Percentiles rank a stretch among this genome's conserved stretches.
phyloP scores from a whole-genome alignment of 2,797 vertebrate genomes.

The Sebastiscus albofasciatus region DNA sequence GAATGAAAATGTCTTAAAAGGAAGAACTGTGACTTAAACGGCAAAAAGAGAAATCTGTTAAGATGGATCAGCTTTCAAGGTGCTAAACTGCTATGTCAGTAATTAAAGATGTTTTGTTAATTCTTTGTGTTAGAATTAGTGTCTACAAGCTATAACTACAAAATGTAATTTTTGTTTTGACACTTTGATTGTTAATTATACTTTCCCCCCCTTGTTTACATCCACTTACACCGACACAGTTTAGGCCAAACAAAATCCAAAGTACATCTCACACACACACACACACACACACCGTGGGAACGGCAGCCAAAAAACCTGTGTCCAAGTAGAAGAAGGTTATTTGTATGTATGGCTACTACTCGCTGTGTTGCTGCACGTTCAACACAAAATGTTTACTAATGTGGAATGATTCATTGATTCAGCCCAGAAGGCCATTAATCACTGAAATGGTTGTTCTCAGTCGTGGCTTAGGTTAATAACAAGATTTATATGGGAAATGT shows the following conservation, averaged over 20 bases:
- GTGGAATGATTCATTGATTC: conserved; percentile 60
- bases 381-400: conserved; percentile 64
- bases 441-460: conserved; percentile 48
- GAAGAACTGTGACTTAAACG: not conserved
- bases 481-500: conserved; percentile 55
- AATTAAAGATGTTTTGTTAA: not conserved
- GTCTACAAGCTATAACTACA: not conserved
- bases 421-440: conserved; percentile 51
- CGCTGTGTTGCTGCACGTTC: conserved; percentile 29
- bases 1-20: not conserved
- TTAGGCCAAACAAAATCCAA: not conserved
- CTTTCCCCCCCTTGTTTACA: conserved; percentile 1
- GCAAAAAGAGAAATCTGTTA: not conserved
- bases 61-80: too few relatives aligned
- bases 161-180: not conserved
- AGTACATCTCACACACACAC: not conserved
- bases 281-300: not conserved
- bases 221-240: not conserved
- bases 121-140: not conserved
- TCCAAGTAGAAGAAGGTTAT: not conserved
- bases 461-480: conserved; percentile 52
- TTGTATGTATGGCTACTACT: conserved; percentile 29
- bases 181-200: not conserved
- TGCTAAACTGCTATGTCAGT: not conserved
- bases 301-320: not conserved